Base-by-base conservation (phyloP, 2,113 vertebrate genomes). In the Hystrix cristata region DNA sequence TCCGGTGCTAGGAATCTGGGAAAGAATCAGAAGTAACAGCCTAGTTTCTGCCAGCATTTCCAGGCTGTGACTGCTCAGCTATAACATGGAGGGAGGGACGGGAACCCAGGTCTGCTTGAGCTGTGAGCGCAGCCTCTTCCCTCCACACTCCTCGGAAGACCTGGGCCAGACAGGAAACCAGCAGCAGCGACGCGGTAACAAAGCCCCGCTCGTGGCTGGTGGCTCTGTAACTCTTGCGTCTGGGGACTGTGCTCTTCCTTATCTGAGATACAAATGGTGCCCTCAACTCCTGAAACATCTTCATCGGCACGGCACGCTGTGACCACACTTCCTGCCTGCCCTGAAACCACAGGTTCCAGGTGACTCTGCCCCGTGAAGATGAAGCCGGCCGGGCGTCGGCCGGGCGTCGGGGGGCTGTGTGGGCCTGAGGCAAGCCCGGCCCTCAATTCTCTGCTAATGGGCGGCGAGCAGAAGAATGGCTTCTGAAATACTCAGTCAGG, bases 281-380 rank as follows among this genome's bases (percentile, higher is more conserved):
- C 85, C 57, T 88, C 59, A 67, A 51, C 81, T 19, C 31, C 74
- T 51, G 10, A 82, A 76, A 38, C 72, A 38, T 38, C 38, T 38
- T 38, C 38, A 38, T 38, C 38, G 38, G 38, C 38, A 38, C 38
- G 85, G 29, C 31, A 81, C 34, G 12, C 87, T 53, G 29, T 84
- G 65, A 96, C 82, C 79, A 48, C 90, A 80, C 67, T 93, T 87
- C 74, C 95, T 93, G 86, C 65, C 67, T 93, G 67, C 71, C 25
- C 21, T 21, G 2, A 96, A 93, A 93, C 86, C 87, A 76, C 55
- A 79, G 16, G 67, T 79, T 89, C 51, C 89, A 93, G 18, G 79
- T 38, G 83, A 86, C 48, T 87, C 69, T 86, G 83, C 51, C 85
- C 43, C 2, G 7, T 4, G 29, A 82, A 53, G 59, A 43, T 15